phyloP scores from a whole-genome alignment of 53 echinoderm and acorn worm species.

The Glandiceps talaboti region DNA sequence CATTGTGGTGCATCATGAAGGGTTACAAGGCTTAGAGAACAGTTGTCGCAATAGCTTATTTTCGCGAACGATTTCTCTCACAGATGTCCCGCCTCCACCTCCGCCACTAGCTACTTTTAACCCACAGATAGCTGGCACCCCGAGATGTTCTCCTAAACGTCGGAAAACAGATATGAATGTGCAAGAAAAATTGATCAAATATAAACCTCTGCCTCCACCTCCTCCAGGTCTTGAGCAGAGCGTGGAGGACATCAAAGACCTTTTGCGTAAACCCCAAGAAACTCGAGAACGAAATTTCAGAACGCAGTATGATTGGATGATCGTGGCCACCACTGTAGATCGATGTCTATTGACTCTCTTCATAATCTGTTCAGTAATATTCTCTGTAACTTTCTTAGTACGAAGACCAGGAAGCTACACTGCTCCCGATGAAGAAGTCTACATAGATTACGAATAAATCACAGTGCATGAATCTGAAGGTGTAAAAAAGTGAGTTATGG shows the following conservation, averaged over 20 bases:
- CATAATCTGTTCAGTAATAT: background rate
- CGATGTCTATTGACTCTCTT: background rate
- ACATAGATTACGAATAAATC: background rate
- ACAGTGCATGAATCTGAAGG: no score
- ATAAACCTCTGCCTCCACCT: background rate
- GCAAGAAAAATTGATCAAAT: background rate
- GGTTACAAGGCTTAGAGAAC: background rate
- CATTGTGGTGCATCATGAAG: background rate
- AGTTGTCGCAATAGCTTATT: background rate
- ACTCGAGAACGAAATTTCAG: background rate
- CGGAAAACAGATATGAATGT: background rate
- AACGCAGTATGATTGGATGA: background rate
- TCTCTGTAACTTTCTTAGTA: background rate
- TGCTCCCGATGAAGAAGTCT: background rate
- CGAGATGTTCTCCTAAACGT: background rate
- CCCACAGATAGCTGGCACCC: background rate
- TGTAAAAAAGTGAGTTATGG: no score
- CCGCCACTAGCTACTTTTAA: background rate
- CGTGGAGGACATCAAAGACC: background rate
- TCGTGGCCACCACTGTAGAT: background rate
- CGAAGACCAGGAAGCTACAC: background rate
- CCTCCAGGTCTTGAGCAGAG: background rate
- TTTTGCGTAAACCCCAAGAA: background rate
- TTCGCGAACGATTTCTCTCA: background rate
- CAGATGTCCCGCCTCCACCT: background rate